These are phyloP conservation scores for Pogonognathellus flavescens DNA, from an alignment of 1,140 invertebrate species.

Conservation along the genomic window DNA sequence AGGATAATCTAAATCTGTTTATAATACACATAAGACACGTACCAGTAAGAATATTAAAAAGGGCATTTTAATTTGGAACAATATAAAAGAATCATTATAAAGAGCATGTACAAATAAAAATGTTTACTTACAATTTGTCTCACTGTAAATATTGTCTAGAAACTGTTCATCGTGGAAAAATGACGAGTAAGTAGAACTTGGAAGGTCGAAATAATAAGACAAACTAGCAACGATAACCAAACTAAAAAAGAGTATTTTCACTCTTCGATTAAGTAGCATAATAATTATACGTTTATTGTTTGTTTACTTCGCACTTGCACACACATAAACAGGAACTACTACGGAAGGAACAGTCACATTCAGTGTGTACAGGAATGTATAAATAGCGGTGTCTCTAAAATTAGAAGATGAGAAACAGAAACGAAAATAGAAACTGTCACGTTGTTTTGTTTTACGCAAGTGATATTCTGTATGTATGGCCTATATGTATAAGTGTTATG, in stretches of 20 bases:
- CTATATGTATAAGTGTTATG: no score
- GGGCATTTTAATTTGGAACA: neutral
- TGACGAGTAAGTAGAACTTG: neutral
- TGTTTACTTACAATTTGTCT: slow-evolving; percentile 16
- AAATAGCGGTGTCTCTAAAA: no score
- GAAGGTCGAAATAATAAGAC: slow-evolving; percentile 31
- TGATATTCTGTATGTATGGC: no score
- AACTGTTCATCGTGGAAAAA: slow-evolving; percentile 2
- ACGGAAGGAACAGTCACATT: no score
- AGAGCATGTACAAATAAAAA: neutral
- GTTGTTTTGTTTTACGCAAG: no score
- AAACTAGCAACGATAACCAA: slow-evolving; percentile 31
- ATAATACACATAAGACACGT: neutral
- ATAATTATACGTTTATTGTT: neutral
- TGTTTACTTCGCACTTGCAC: neutral
- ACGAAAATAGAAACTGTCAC: no score
- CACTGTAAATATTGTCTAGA: neutral
- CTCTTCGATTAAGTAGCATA: slow-evolving; percentile 21
- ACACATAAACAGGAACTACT: no score
- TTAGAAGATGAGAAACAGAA: no score
- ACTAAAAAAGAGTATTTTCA: slow-evolving; percentile 22
- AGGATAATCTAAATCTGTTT: slow-evolving; percentile 14
- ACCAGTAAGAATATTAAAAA: neutral
- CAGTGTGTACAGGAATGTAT: no score
- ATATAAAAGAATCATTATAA: no score